Conservation (phyloP, 2,113 vertebrate species). For the pig (Sus scrofa) region T2T-Sscrofa CM000824.6:201023501-201024000, state of each 20-base stretch:
- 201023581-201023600: no score
- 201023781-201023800: background rate
- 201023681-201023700: background rate
- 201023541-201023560: no score
- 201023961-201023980: background rate
- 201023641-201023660: background rate
- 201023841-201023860: background rate
- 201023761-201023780: background rate
- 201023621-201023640: background rate
- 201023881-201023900: background rate
- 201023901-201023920: background rate
- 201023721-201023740: background rate
- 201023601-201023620: background rate
- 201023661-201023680: background rate
- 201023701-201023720: background rate
- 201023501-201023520: no score
- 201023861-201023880: background rate
- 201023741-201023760: background rate
- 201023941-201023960: background rate
- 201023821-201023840: background rate
- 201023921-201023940: background rate
- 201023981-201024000: background rate
- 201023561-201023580: no score
- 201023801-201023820: background rate
- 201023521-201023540: no score